These are phyloP conservation scores for Strongylocentrotus purpuratus DNA, from an alignment of 35 echinoderm and acorn worm genomes.

Conservation along the genomic window DNA sequence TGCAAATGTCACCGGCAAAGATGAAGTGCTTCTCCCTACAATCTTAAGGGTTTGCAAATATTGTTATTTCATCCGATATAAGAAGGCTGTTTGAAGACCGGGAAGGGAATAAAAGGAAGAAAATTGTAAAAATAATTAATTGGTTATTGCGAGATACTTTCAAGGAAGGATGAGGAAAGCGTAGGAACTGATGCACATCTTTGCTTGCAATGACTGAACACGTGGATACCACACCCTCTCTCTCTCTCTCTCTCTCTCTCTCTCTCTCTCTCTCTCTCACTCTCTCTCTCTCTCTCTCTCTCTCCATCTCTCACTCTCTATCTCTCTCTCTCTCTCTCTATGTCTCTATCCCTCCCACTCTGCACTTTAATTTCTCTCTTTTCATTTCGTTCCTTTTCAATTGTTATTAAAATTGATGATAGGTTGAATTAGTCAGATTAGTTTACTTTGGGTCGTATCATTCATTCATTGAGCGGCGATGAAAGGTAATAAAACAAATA, in stretches of 20 bases:
- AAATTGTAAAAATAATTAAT: background rate
- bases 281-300: background rate
- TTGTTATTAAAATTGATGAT: background rate
- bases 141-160: background rate
- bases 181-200: background rate
- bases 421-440: constrained; percentile 8
- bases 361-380: background rate
- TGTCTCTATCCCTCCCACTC: background rate
- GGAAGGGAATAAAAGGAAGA: background rate
- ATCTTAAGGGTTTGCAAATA: background rate
- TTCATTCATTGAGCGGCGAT: constrained; percentile 25
- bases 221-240: too few species aligned
- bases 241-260: background rate
- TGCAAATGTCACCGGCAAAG: background rate
- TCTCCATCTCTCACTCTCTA: background rate
- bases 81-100: background rate
- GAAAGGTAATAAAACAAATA: constrained; percentile 22
- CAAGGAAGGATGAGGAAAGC: background rate
- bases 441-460: constrained; percentile 5
- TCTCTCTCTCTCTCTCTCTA: background rate
- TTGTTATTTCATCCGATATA: background rate
- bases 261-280: background rate
- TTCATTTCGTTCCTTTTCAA: background rate
- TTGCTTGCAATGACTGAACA: background rate
- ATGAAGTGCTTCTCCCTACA: background rate